Conservation (phyloP, 2,797 vertebrate species). For the Zalophus californianus region DNA sequence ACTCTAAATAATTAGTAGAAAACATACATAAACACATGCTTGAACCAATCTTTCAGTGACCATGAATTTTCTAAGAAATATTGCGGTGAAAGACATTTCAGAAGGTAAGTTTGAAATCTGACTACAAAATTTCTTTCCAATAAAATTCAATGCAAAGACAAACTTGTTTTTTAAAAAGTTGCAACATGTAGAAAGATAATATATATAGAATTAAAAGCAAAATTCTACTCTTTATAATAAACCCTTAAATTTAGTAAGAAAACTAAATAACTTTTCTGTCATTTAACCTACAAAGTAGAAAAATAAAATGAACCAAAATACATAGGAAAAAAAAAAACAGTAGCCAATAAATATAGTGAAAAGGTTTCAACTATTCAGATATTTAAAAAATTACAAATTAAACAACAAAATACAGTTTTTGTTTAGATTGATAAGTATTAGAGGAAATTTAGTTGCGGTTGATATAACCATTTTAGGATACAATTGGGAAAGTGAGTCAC, state of each 20-base stretch:
- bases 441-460: not conserved
- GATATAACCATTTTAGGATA: not conserved
- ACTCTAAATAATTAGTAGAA: not conserved
- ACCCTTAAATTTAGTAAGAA: conserved; percentile 5
- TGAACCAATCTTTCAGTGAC: not conserved
- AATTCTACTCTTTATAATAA: not conserved
- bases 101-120: not conserved
- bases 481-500: not conserved
- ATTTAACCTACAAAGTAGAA: not conserved
- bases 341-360: not conserved
- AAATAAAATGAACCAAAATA: not conserved
- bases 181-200: not conserved
- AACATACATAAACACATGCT: not conserved
- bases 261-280: no score
- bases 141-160: not conserved
- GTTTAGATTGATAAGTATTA: not conserved
- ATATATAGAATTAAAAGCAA: not conserved
- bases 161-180: not conserved
- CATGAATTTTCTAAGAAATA: not conserved
- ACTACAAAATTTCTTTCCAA: not conserved
- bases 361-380: not conserved
- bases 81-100: not conserved
- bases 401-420: not conserved
- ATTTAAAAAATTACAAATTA: conserved; percentile 10
- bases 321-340: not conserved